These are phyloP conservation scores for Cyclopterus lumpus DNA, from an alignment of 2,797 vertebrate species.

Conservation along the genomic window DNA sequence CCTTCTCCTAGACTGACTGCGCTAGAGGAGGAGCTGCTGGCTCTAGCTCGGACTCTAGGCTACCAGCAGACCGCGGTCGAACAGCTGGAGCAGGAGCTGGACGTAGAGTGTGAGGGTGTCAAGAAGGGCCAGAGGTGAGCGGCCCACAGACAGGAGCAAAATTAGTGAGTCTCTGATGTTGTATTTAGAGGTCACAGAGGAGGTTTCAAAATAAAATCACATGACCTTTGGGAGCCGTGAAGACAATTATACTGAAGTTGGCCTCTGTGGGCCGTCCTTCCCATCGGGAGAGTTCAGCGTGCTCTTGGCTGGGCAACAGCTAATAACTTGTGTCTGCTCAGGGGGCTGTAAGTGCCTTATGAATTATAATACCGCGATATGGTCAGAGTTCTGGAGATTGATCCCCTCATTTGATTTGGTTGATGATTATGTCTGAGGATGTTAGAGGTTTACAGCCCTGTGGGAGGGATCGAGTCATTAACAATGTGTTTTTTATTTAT, in stretches of 20 bases:
- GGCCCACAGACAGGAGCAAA: not conserved
- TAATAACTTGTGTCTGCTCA: constrained; percentile 51
- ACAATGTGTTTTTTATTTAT: constrained; percentile 17
- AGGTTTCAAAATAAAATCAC: constrained; percentile 12
- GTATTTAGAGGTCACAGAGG: constrained; percentile 10
- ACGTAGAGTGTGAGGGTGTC: constrained; percentile 74
- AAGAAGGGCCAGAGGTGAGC: constrained; percentile 86
- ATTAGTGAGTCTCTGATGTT: constrained; percentile 7
- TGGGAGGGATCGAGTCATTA: constrained; percentile 62
- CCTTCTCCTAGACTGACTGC: constrained; percentile 80
- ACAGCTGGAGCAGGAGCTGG: constrained; percentile 88
- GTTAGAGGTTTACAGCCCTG: constrained; percentile 52
- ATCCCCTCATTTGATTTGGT: constrained; percentile 66
- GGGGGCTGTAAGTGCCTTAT: constrained; percentile 40
- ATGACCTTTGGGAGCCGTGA: constrained; percentile 1
- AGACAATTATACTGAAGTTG: constrained; percentile 32
- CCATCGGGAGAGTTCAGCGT: constrained; percentile 18
- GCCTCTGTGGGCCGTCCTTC: constrained; percentile 18
- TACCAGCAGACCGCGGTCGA: constrained; percentile 82
- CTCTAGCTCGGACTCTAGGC: constrained; percentile 68
- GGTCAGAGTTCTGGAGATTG: constrained; percentile 41
- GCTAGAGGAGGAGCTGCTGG: constrained; percentile 86
- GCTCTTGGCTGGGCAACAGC: constrained; percentile 34
- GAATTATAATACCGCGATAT: constrained; percentile 53
- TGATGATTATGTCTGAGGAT: constrained; percentile 64